Evolutionary conservation across 2,888 invertebrate species (phyloP).

Genomic region (Drosophila anomalata): DNA sequence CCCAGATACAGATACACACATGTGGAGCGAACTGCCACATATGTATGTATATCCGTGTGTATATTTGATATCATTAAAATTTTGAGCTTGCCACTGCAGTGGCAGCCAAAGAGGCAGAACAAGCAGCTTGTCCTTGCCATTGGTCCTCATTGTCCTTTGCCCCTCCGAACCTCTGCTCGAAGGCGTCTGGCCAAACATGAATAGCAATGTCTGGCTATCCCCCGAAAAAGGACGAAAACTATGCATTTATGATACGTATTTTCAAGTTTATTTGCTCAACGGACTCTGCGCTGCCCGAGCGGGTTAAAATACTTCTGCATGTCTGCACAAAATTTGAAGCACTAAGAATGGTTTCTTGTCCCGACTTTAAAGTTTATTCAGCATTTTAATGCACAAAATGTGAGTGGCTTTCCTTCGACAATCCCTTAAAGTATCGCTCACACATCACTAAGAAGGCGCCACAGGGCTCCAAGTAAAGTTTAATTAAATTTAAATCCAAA

Average conservation of each 20-base stretch:
- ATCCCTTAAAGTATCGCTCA: constrained; percentile 9
- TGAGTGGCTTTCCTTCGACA: constrained; percentile 2
- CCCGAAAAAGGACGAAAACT: constrained; percentile 24
- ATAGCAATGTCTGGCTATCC: constrained; percentile 39
- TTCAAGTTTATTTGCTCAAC: constrained; percentile 54
- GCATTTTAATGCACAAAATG: constrained; percentile 4
- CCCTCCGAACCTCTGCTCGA: constrained; percentile 9
- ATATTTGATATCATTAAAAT: constrained; percentile 50
- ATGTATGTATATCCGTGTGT: constrained; percentile 20
- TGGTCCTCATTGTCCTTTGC: constrained; percentile 50
- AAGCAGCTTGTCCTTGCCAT: constrained; percentile 50
- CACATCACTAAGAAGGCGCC: background rate
- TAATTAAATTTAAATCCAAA: constrained; percentile 60
- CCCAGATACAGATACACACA: constrained; percentile 22
- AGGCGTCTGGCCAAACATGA: constrained; percentile 56
- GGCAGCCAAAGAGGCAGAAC: constrained; percentile 32
- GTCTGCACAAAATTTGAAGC: constrained; percentile 32
- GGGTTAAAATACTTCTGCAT: constrained; percentile 45
- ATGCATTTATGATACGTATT: constrained; percentile 43
- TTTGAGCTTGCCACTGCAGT: constrained; percentile 49
- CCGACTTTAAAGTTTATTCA: constrained; percentile 24
- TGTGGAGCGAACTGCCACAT: constrained; percentile 1
- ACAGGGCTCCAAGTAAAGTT: constrained; percentile 14
- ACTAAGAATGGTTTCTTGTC: constrained; percentile 1
- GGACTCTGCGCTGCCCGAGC: constrained; percentile 30